Base-by-base conservation (phyloP, 2,888 invertebrate genomes). In the Mythimna albipuncta region DNA sequence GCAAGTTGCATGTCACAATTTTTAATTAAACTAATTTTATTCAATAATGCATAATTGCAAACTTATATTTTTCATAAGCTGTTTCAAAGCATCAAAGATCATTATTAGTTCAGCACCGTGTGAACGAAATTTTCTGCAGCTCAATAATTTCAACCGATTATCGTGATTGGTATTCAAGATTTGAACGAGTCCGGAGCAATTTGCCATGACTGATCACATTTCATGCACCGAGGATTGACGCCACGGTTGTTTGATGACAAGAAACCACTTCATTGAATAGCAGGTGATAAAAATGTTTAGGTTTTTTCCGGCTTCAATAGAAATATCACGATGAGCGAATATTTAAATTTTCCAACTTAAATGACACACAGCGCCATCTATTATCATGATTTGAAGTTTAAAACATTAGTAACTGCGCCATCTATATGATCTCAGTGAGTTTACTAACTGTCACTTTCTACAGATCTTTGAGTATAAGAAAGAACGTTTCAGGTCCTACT, bases 191-290 rank as follows among this genome's bases (percentile, higher is more conserved):
- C 67, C 69, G 71, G 72, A 84, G 83, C 85, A 83, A 90, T 90
- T 88, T 84, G 86, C 81, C 87, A 87, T 89, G 88, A 84, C 88
- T 79, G 87, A 89, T 90, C 74, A 62, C 69, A 88, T 90, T 90
- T 88, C 81, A 90, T 81, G 89, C 84, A 72, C 66, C 64, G 75
- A 76, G 69, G 71, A 82, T 85, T 80, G 84, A 77, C 82, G 84
- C 75, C 76, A 88, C 82, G 88, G 85, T 84, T 84, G 68, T 87
- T 87, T 77, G 75, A 74, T 75, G 83, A 84, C 77, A 85, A 81
- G 52, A 73, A 72, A 79, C 57, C 9, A 69, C 54, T 70, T 73
- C 52, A 77, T 77, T 54, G 32, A 85, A 50, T 26, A 69, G 44
- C 44, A 44, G 47, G 47, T 47, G 47, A 19, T 47, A 47, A 47